These are phyloP conservation scores for Oncorhynchus masou DNA, from an alignment of 2,113 vertebrate species.

Conservation along the genomic window DNA sequence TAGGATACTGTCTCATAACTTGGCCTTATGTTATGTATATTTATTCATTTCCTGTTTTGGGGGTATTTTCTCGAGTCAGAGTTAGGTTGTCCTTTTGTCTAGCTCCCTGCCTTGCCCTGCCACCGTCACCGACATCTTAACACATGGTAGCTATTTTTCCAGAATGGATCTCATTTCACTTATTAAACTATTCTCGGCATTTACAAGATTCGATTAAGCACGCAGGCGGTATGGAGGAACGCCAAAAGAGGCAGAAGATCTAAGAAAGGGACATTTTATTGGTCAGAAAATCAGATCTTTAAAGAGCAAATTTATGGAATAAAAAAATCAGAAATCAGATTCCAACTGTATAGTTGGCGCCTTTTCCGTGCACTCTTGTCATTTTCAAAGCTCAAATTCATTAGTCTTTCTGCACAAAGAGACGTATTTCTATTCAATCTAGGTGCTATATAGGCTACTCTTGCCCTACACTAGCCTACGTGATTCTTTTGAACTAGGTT, in stretches of 20 bases:
- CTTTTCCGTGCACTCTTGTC: neutral
- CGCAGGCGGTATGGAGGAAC: neutral
- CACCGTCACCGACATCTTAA: neutral
- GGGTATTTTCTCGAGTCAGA: neutral
- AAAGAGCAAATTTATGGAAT: neutral
- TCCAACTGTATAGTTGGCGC: too few species aligned
- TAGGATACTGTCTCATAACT: neutral
- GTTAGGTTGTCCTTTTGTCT: neutral
- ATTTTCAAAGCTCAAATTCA: neutral
- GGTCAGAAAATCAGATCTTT: neutral
- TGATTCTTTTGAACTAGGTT: neutral
- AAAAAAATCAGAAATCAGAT: neutral
- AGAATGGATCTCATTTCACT: slow-evolving; percentile 34
- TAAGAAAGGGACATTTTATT: neutral
- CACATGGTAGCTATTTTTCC: slow-evolving; percentile 5
- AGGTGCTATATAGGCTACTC: neutral
- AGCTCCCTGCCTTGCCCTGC: neutral
- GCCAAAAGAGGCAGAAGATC: neutral
- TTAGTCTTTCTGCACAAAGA: neutral
- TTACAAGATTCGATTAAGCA: slow-evolving; percentile 23
- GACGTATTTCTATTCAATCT: neutral
- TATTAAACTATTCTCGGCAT: slow-evolving; percentile 44
- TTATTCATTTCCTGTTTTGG: neutral
- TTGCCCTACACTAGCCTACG: too few species aligned
- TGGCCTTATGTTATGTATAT: neutral